Evolutionary conservation across 2,888 invertebrate genomes (phyloP).

Genomic region (Trimorus sp.): DNA sequence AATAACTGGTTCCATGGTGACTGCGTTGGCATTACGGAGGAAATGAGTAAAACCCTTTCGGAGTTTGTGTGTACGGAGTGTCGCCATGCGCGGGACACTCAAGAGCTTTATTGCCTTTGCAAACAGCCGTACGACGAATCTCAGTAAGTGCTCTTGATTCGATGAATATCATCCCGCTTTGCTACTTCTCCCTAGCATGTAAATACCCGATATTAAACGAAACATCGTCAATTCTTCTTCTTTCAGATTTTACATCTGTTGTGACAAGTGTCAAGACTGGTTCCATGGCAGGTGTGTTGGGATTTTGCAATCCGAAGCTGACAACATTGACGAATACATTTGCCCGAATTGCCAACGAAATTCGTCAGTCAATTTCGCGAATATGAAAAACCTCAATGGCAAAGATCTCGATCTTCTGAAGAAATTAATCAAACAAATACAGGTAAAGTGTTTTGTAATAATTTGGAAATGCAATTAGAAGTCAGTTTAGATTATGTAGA

Average conservation of each 20-base stretch:
- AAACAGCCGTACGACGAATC: conserved; percentile 98
- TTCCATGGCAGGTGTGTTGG: conserved; percentile 99
- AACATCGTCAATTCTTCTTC: too few species aligned
- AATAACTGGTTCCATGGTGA: conserved; percentile 99
- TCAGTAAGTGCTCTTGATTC: conserved; percentile 86
- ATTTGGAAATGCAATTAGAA: too few species aligned
- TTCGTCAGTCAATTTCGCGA: conserved; percentile 93
- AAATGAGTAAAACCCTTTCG: conserved; percentile 93
- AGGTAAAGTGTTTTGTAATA: conserved; percentile 82
- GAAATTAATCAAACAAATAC: conserved; percentile 94
- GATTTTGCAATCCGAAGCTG: conserved; percentile 95
- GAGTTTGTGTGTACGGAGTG: conserved; percentile 95
- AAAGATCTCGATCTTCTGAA: conserved; percentile 92
- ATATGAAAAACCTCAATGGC: conserved; percentile 91
- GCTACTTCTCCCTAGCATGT: too few species aligned
- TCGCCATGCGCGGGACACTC: conserved; percentile 91
- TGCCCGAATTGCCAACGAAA: conserved; percentile 98
- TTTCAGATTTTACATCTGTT: conserved; percentile 97
- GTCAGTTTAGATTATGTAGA: too few species aligned
- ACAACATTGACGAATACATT: conserved; percentile 97
- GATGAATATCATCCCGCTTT: conserved; percentile 3
- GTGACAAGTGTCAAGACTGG: conserved; percentile 99
- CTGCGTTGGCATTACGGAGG: conserved; percentile 96
- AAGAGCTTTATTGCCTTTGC: conserved; percentile 98
- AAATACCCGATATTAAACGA: too few species aligned